Evolutionary conservation across 1,140 invertebrate species (phyloP).

Genomic region (Coptotermes formosanus): DNA sequence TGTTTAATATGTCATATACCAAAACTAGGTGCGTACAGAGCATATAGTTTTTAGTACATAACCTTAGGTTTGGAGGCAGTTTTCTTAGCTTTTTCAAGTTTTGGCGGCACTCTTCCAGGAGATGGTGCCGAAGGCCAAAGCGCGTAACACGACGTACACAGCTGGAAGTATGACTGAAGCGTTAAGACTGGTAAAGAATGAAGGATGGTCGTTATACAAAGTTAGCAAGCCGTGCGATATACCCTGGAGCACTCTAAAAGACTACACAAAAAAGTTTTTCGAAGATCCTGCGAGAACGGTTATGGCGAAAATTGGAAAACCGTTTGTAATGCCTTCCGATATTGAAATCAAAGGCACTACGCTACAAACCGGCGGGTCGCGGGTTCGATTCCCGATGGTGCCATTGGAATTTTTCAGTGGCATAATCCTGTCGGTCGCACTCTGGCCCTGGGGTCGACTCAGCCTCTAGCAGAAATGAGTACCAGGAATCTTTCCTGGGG

Average conservation of each 20-base stretch:
- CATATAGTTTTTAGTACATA: not conserved
- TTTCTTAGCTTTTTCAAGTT: slow-evolving; percentile 18
- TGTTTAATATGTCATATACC: not conserved
- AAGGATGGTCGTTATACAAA: not conserved
- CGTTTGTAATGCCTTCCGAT: not conserved
- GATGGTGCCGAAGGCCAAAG: not conserved
- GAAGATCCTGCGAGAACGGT: not conserved
- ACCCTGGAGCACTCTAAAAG: not conserved
- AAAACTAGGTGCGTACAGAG: not conserved
- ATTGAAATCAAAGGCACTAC: slow-evolving; percentile 16
- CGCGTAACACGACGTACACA: not conserved
- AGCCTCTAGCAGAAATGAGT: no score
- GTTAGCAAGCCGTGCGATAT: not conserved
- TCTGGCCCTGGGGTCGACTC: no score
- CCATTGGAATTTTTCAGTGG: no score
- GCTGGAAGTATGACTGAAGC: slow-evolving; percentile 1
- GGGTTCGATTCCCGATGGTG: no score
- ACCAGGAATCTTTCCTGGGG: no score
- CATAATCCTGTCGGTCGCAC: no score
- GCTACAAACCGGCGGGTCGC: no score
- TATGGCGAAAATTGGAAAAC: not conserved
- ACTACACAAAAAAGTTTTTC: not conserved
- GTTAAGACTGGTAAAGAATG: not conserved
- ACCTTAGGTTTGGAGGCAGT: not conserved
- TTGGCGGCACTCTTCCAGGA: not conserved